Percentiles rank a stretch among this genome's conserved stretches.
These are phyloP conservation scores for Argynnis bischoffii DNA, from an alignment of 2,888 invertebrate genomes.

Conservation along the genomic window DNA sequence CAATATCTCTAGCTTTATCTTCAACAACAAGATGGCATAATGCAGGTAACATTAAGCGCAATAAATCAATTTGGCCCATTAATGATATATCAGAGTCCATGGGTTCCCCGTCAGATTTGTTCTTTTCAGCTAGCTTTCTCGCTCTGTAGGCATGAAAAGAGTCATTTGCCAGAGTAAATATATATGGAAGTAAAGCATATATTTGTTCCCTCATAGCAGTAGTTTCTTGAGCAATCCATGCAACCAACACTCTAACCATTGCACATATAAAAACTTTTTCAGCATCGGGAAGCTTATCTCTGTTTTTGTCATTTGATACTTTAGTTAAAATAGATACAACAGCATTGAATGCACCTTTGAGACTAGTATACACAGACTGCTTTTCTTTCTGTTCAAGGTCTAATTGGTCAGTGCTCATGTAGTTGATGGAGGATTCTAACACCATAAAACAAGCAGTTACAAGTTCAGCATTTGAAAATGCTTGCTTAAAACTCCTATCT, in stretches of 20 bases:
- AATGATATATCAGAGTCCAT: conserved; percentile 72
- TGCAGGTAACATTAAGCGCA: conserved; percentile 93
- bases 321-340: conserved; percentile 88
- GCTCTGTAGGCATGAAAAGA: conserved; percentile 89
- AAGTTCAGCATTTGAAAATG: conserved; percentile 88
- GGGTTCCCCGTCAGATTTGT: conserved; percentile 81
- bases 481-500: conserved; percentile 90
- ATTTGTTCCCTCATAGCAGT: conserved; percentile 93
- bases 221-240: conserved; percentile 96
- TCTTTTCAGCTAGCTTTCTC: conserved; percentile 86
- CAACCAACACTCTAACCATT: conserved; percentile 90
- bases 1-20: conserved; percentile 91
- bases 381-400: conserved; percentile 95
- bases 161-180: conserved; percentile 90
- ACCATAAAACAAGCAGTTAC: conserved; percentile 92
- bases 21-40: conserved; percentile 96
- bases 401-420: conserved; percentile 90
- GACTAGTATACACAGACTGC: conserved; percentile 93
- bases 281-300: conserved; percentile 84
- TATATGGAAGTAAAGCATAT: conserved; percentile 90
- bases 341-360: conserved; percentile 94
- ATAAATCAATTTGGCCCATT: conserved; percentile 85
- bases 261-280: conserved; percentile 92
- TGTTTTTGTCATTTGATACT: conserved; percentile 88
- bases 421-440: conserved; percentile 89